Percentiles rank a stretch among this genome's conserved stretches.
Evolutionary conservation across 2,113 vertebrate genomes (phyloP).

Genomic region (Bambusicola thoracicus): DNA sequence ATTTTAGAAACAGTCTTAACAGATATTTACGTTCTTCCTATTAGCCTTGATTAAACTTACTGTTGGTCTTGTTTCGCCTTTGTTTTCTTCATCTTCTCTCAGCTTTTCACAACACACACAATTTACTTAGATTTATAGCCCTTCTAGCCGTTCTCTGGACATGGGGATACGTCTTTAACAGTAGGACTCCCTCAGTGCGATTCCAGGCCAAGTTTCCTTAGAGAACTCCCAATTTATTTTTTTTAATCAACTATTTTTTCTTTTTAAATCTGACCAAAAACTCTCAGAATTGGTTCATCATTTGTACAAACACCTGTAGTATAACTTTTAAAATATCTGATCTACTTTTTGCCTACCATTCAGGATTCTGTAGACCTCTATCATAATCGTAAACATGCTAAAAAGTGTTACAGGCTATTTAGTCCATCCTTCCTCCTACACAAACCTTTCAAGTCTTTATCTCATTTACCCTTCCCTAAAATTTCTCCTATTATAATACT

Average conservation of each 20-base stretch:
- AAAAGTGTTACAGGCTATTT: neutral
- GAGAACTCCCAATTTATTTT: neutral
- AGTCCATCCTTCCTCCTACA: neutral
- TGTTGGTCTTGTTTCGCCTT: neutral
- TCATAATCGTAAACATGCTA: neutral
- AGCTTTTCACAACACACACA: fast-evolving
- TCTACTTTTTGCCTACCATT: neutral
- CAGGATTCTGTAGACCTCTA: neutral
- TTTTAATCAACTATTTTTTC: neutral
- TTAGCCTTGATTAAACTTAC: fast-evolving
- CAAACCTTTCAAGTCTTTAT: neutral
- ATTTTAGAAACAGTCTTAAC: no score
- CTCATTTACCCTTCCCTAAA: neutral
- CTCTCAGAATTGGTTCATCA: neutral
- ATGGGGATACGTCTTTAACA: neutral
- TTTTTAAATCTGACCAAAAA: neutral
- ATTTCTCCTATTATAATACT: no score
- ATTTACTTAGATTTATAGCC: neutral
- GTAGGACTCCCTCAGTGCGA: neutral
- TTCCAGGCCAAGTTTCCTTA: neutral
- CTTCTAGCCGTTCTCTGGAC: neutral
- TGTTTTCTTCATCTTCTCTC: neutral
- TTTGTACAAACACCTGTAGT: neutral
- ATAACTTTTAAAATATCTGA: neutral
- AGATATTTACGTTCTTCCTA: neutral